A percentile compares a stretch with the other conserved stretches of the same genome.
phyloP scores from a whole-genome alignment of 2,888 invertebrate species.

The Tetranychus piercei region DNA sequence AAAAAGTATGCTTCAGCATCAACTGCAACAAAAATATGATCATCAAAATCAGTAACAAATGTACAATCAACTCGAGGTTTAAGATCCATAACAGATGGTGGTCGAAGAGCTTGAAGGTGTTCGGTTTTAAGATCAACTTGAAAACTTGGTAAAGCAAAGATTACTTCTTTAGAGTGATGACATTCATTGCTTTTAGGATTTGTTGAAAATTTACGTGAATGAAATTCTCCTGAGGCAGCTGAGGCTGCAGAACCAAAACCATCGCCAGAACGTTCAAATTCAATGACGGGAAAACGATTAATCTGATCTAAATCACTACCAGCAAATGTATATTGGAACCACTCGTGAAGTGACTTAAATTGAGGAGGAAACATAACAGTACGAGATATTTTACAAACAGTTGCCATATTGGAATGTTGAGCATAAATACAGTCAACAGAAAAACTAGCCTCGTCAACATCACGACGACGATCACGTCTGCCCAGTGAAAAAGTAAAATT shows the following conservation, averaged over 20 bases:
- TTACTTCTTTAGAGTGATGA: slow-evolving; percentile 76
- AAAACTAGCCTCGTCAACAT: neutral
- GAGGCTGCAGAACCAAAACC: slow-evolving; percentile 31
- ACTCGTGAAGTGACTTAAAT: slow-evolving; percentile 78
- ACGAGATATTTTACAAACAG: slow-evolving; percentile 74
- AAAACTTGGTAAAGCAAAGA: slow-evolving; percentile 79
- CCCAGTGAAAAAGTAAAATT: slow-evolving; percentile 74
- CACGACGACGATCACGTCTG: slow-evolving; percentile 36
- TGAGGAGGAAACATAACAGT: slow-evolving; percentile 85
- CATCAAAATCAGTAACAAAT: slow-evolving; percentile 95
- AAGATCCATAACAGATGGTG: slow-evolving; percentile 44
- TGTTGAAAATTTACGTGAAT: slow-evolving; percentile 25
- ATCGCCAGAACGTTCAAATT: slow-evolving; percentile 36
- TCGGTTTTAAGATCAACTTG: slow-evolving; percentile 82
- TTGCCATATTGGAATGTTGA: slow-evolving; percentile 75
- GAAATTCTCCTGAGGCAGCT: slow-evolving; percentile 28
- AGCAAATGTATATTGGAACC: slow-evolving; percentile 91
- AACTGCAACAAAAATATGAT: slow-evolving; percentile 91
- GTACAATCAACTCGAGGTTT: slow-evolving; percentile 84
- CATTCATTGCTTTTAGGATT: slow-evolving; percentile 45
- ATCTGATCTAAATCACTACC: slow-evolving; percentile 68
- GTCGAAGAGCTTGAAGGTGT: slow-evolving; percentile 56
- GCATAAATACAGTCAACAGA: slow-evolving; percentile 29
- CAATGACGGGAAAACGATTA: slow-evolving; percentile 21
- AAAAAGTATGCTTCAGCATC: slow-evolving; percentile 97